These are phyloP conservation scores for Chionomys nivalis DNA, from an alignment of 2,113 vertebrate genomes.

Conservation along the genomic window DNA sequence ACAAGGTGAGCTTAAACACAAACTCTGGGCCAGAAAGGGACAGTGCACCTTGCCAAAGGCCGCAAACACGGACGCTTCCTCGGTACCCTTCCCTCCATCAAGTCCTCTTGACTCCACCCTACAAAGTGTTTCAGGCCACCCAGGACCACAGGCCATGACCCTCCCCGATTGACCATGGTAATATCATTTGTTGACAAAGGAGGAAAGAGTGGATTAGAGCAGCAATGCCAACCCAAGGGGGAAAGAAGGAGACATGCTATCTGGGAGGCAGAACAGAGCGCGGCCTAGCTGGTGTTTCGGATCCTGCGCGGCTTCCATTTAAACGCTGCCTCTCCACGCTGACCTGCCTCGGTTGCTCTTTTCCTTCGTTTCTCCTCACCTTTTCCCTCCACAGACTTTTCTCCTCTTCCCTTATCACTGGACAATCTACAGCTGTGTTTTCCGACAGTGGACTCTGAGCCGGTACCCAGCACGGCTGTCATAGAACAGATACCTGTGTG, in stretches of 20 bases:
- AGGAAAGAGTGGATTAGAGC: not conserved
- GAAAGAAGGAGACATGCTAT: too few relatives aligned
- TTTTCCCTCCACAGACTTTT: not conserved
- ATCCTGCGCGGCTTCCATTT: not conserved
- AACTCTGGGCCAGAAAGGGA: not conserved
- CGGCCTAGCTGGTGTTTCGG: not conserved
- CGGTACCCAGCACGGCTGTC: not conserved
- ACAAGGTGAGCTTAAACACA: not conserved
- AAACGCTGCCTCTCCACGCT: accelerated
- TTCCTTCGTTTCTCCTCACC: not conserved
- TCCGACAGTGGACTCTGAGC: not conserved
- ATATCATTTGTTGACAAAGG: not conserved
- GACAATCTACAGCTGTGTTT: not conserved
- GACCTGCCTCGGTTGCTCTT: not conserved
- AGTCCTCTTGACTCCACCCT: not conserved
- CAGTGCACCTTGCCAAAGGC: not conserved
- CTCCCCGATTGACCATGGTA: not conserved
- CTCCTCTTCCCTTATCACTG: too few relatives aligned
- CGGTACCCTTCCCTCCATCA: accelerated
- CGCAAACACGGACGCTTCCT: not conserved
- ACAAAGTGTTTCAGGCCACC: not conserved
- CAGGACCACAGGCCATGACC: not conserved
- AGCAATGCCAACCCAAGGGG: not conserved
- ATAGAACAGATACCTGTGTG: accelerated
- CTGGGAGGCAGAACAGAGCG: accelerated